These are phyloP conservation scores for Rhynchopsitta pachyrhyncha DNA, from an alignment of 2,113 vertebrate species.

Conservation along the genomic window DNA sequence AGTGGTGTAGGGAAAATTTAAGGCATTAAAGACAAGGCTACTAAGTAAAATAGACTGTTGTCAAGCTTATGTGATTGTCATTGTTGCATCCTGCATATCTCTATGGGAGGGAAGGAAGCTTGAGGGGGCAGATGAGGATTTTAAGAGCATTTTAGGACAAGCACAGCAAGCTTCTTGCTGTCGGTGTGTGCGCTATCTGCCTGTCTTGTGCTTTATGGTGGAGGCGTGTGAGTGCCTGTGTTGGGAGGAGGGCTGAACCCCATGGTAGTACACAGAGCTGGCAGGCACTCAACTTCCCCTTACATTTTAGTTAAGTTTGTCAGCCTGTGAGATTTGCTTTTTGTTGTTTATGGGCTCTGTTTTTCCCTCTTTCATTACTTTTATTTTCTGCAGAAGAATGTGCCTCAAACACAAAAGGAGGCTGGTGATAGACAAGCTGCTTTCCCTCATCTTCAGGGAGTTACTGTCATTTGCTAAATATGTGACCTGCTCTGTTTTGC, in stretches of 20 bases:
- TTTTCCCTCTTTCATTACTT: neutral
- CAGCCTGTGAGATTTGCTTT: neutral
- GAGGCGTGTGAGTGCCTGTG: fast-evolving
- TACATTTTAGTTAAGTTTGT: neutral
- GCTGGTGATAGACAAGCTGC: conserved; percentile 14
- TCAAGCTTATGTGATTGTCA: neutral
- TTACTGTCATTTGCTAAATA: neutral
- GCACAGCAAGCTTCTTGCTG: neutral
- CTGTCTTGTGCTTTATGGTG: neutral
- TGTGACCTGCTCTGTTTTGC: neutral
- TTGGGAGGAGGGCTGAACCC: neutral
- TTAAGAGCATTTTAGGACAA: neutral
- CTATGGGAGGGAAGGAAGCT: neutral
- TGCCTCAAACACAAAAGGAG: neutral
- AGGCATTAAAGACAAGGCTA: neutral
- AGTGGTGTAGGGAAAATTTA: fast-evolving
- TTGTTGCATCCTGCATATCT: neutral
- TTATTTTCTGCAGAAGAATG: neutral
- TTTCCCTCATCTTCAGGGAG: conserved; percentile 21
- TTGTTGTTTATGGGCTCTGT: neutral
- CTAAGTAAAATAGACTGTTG: neutral
- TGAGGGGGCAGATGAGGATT: neutral
- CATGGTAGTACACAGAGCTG: neutral
- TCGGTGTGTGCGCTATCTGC: neutral
- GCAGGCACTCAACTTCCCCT: neutral